phyloP scores from a whole-genome alignment of 2,113 vertebrate genomes.

The Chlamydotis undulata region DNA sequence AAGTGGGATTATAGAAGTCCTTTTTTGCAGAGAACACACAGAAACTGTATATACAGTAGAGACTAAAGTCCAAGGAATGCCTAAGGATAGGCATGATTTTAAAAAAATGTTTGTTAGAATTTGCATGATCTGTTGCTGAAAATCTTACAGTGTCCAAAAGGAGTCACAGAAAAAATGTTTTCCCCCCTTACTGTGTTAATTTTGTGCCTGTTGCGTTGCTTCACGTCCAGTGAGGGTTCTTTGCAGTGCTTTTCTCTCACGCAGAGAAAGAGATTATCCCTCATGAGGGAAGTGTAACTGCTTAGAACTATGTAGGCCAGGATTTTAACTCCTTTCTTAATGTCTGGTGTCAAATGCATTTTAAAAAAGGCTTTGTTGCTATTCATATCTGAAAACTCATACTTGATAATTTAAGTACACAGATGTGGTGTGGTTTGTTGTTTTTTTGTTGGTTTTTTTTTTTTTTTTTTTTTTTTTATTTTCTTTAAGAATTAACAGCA shows the following conservation, averaged over 20 bases:
- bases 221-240: neutral
- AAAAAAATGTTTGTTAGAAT: neutral
- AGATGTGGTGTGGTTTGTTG: neutral
- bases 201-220: neutral
- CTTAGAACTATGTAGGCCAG: neutral
- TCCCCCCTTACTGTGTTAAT: neutral
- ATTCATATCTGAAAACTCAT: neutral
- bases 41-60: neutral
- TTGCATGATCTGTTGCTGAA: neutral
- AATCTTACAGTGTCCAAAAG: neutral
- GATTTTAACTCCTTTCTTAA: neutral
- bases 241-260: neutral
- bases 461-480: neutral
- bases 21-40: neutral
- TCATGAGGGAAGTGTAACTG: neutral
- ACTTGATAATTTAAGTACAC: accelerated
- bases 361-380: neutral
- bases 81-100: accelerated
- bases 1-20: neutral
- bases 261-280: neutral
- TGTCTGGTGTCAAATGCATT: neutral
- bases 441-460: too few relatives aligned
- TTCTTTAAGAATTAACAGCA: too few relatives aligned
- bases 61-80: neutral
- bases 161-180: neutral